A percentile compares a stretch with the other conserved stretches of the same genome.
These are phyloP conservation scores for Crotalus viridis DNA, from an alignment of 2,113 vertebrate genomes.

Conservation along the genomic window DNA sequence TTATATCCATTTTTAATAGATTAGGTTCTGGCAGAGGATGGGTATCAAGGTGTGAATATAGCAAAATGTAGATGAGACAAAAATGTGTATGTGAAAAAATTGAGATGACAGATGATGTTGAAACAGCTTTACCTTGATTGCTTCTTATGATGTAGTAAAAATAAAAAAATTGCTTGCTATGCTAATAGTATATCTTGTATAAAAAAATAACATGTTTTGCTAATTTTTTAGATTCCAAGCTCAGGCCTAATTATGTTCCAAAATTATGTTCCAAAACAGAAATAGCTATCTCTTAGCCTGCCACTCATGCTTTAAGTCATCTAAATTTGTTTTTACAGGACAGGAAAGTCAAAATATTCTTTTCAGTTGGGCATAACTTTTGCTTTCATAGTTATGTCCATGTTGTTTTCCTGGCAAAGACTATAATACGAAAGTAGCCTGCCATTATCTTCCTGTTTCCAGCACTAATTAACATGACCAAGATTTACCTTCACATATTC, in stretches of 20 bases:
- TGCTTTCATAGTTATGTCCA: background rate
- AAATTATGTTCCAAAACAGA: background rate
- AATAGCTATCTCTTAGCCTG: background rate
- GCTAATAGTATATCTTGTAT: conserved; percentile 11
- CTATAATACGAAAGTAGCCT: background rate
- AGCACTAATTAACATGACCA: background rate
- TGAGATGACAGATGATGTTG: conserved; percentile 30
- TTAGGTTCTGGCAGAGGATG: background rate
- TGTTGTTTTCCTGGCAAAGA: background rate
- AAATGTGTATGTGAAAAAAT: conserved; percentile 7
- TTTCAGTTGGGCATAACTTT: background rate
- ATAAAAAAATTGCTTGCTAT: conserved; percentile 33
- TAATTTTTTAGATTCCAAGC: background rate
- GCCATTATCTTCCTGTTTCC: background rate
- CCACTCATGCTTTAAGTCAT: background rate
- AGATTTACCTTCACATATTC: background rate
- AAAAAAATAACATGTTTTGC: background rate
- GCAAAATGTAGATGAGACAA: conserved; percentile 37
- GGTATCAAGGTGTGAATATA: background rate
- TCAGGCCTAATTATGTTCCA: background rate
- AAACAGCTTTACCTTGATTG: conserved; percentile 24
- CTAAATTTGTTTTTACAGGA: conserved; percentile 1
- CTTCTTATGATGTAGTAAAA: background rate
- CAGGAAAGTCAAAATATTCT: background rate
- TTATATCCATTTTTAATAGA: background rate